Evolutionary conservation across 2,113 vertebrate species (phyloP), one percentile per base, ranked within the genome.

Genomic region (Fukomys damarensis): DNA sequence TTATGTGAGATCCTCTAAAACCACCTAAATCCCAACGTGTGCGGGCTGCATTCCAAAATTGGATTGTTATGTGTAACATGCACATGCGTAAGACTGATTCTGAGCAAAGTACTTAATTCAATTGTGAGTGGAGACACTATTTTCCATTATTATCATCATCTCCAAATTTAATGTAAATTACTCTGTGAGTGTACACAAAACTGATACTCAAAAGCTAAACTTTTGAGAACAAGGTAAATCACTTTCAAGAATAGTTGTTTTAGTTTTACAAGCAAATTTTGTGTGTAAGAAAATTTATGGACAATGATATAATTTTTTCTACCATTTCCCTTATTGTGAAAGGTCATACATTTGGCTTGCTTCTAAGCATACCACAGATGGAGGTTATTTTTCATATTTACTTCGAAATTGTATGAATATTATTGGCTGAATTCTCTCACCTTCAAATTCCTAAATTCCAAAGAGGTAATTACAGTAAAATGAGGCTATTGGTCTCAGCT

Each of bases 1-100:
- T 91, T 94, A 84, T 89, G 41, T 41, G 86, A 91, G 58, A 89
- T 91, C 74, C 30, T 91, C 32, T 61, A 87, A 95, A 87, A 91
- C 22, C 30, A 14, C 10, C 11, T 91, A 89, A 95, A 86, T 84
- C 63, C 52, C 49, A 91, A 12, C 30, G 49, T 86, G 82, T 68
- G 7, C 32, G 65, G 32, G 54, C 61, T 83, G 46, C 59, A 46
- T 88, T 96, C 19, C 74, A 97, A 30, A 63, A 49, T 90, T 94
- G 86, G 91, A 79, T 95, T 90, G 96, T 91, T 58, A 80, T 96
- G 32, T 8, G 24, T 93, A 95, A 93, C 19, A 24, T 86, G 5
- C 70, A 83, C 58, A 77, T 58, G 6, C 11, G 63, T 17, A 94
- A 94, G 14, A 3, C 30, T 83, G 12, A 43, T 93, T 20, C n/a